phyloP scores from a whole-genome alignment of 2,888 invertebrate species.

The Dryocosmus kuriphilus region DNA sequence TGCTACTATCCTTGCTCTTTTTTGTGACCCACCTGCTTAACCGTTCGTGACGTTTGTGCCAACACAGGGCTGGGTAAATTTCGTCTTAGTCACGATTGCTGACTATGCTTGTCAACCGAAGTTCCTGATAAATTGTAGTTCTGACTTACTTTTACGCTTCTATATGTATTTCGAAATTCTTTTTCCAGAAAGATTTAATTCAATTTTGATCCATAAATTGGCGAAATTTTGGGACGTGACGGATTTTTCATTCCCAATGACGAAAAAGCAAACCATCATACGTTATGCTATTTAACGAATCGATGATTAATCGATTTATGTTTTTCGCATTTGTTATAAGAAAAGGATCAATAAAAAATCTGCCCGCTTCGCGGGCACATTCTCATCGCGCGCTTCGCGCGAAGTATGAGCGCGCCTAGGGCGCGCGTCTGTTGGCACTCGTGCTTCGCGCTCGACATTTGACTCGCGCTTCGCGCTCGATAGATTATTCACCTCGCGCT shows the following conservation, averaged over 20 bases:
- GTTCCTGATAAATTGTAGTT: not conserved
- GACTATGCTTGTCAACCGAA: not conserved
- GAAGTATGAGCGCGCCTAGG: too few species aligned
- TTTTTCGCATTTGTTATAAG: not conserved
- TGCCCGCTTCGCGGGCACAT: too few species aligned
- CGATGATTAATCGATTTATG: not conserved
- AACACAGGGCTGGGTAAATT: not conserved
- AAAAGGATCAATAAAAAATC: not conserved
- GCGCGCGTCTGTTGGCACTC: too few species aligned
- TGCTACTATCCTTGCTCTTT: not conserved
- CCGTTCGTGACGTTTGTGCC: not conserved
- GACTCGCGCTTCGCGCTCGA: too few species aligned
- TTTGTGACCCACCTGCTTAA: not conserved
- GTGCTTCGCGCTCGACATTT: too few species aligned
- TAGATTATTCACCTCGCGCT: too few species aligned
- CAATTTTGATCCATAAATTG: not conserved
- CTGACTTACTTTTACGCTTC: not conserved
- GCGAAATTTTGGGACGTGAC: not conserved
- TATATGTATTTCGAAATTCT: not conserved
- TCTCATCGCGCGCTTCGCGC: too few species aligned
- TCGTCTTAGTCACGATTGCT: slow-evolving; percentile 1
- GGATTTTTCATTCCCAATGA: not conserved
- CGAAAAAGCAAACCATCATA: not conserved
- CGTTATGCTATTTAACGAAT: not conserved
- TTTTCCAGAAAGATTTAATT: not conserved